A percentile compares a stretch with the other conserved stretches of the same genome.
Evolutionary conservation across 2,888 invertebrate species (phyloP).

Genomic region (Carcina quercana): DNA sequence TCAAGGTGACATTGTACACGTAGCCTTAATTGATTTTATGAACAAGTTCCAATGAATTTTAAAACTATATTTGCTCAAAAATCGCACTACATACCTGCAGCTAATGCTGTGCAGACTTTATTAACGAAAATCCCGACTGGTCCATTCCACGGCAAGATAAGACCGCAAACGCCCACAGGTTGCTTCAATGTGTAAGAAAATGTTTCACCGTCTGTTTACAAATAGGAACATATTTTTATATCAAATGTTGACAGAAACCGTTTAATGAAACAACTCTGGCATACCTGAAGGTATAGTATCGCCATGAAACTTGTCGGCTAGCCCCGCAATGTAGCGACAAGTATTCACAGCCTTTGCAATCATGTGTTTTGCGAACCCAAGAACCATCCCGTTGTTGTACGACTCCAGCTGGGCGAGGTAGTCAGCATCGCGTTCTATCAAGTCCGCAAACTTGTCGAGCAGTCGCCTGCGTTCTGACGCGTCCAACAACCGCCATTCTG

Average conservation of each 20-base stretch:
- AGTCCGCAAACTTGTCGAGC: slow-evolving; percentile 83
- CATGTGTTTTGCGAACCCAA: slow-evolving; percentile 71
- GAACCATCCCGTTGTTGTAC: slow-evolving; percentile 92
- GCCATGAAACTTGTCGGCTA: slow-evolving; percentile 91
- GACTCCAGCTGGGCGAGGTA: slow-evolving; percentile 92
- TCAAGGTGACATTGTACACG: too few relatives aligned
- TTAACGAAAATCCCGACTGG: slow-evolving; percentile 94
- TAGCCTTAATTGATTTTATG: too few relatives aligned
- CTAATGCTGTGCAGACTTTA: slow-evolving; percentile 90
- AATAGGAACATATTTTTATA: neutral
- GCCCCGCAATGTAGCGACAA: slow-evolving; percentile 93
- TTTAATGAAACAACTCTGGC: neutral
- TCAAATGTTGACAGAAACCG: neutral
- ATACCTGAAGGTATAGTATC: slow-evolving; percentile 81
- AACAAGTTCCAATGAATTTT: too few relatives aligned
- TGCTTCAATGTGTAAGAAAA: slow-evolving; percentile 90
- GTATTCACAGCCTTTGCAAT: slow-evolving; percentile 87
- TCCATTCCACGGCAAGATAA: slow-evolving; percentile 97
- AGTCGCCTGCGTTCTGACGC: slow-evolving; percentile 84
- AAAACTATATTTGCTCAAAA: neutral
- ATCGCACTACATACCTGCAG: slow-evolving; percentile 77
- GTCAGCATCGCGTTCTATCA: slow-evolving; percentile 83
- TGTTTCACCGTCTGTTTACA: slow-evolving; percentile 80
- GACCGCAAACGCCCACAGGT: slow-evolving; percentile 91
- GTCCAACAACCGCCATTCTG: slow-evolving; percentile 87